Evolutionary conservation across 2,888 invertebrate species (phyloP), one percentile per base, ranked within the genome.

Genomic region (Mythimna vitellina): DNA sequence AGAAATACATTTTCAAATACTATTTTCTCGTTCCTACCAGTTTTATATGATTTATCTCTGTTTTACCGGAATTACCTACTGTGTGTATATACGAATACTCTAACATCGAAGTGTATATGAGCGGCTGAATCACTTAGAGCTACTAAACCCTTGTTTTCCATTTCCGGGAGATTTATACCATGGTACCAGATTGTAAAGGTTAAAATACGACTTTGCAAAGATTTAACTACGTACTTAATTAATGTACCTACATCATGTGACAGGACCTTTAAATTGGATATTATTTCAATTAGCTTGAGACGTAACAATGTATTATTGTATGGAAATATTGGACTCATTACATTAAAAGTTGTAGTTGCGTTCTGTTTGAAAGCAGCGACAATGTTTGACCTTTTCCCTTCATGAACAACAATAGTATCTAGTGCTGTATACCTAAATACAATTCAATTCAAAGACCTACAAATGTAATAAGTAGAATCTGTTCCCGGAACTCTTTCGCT

Each of bases 291-390:
- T 94, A 94, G 89, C 88, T 87, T 88, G 83, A 83, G 90, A 92
- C 89, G 87, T 89, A 92, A 93, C 94, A 93, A 93, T 93, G 92
- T 92, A 90, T 92, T 92, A 94, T 95, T 95, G 94, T 95, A 94
- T 95, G 95, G 92, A 93, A 94, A 95, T 95, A 92, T 92, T 92
- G 94, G 83, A 90, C 93, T 90, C 91, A 90, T 92, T 94, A 87
- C 92, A 92, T 92, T 92, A 89, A 90, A 89, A 90, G 80, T 83
- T 71, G 85, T 89, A 87, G 86, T 87, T 88, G 89, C 85, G 86
- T 87, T 88, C 85, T 86, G 87, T 90, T 89, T 88, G 87, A 89
- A 89, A 89, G 87, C 87, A 85, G 82, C 88, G 87, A 91, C 89
- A 89, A 86, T 89, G 83, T 90, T 87, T 92, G 92, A 93, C 93